Percentiles rank a stretch among this genome's conserved stretches.
phyloP scores from a whole-genome alignment of 1,140 invertebrate species.

The Hyphantria cunea region DNA sequence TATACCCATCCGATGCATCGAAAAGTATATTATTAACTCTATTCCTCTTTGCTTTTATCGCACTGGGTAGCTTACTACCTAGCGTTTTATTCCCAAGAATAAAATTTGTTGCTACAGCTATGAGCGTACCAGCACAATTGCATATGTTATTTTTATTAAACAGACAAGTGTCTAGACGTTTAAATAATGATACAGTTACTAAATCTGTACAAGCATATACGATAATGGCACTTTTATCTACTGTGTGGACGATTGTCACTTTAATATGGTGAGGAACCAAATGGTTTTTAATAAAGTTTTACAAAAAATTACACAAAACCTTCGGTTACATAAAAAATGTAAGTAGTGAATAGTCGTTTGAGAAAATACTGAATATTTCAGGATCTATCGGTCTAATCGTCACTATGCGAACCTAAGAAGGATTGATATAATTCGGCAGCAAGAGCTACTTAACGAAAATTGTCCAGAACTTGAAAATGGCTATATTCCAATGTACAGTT shows the following conservation, averaged over 20 bases:
- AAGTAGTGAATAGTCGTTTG: background rate
- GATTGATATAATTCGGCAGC: too few species aligned
- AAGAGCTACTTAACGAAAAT: too few species aligned
- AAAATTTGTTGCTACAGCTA: constrained; percentile 38
- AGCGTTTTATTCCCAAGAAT: constrained; percentile 40
- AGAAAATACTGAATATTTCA: too few species aligned
- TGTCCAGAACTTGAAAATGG: too few species aligned
- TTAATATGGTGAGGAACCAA: constrained; percentile 9
- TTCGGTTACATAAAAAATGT: background rate
- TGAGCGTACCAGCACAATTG: constrained; percentile 48
- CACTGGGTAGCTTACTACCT: constrained; percentile 41
- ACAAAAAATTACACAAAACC: background rate
- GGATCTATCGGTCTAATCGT: too few species aligned
- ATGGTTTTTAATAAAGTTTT: background rate
- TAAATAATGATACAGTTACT: constrained; percentile 38
- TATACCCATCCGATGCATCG: constrained; percentile 35
- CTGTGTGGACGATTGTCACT: constrained; percentile 37
- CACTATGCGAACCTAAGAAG: too few species aligned
- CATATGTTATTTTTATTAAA: constrained; percentile 46
- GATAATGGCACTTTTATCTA: constrained; percentile 35
- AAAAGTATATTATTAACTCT: constrained; percentile 31
- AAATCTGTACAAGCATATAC: constrained; percentile 37
- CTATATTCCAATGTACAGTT: too few species aligned
- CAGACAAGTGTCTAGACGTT: constrained; percentile 30
- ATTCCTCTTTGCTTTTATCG: constrained; percentile 38